Base-by-base conservation (phyloP, 2,113 vertebrate species). In the Eretmochelys imbricata region DNA sequence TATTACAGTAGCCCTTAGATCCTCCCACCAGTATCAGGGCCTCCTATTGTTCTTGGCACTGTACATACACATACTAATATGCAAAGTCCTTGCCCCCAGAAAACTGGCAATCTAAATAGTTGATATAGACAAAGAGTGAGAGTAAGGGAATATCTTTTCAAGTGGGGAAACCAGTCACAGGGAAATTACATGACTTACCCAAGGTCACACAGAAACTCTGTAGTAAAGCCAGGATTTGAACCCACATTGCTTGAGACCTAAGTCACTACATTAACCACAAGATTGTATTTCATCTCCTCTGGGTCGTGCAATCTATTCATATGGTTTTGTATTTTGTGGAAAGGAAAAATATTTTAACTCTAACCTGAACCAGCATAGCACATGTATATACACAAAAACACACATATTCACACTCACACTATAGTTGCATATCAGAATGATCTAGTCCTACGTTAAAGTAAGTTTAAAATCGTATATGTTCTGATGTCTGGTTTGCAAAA, bases 401-500 rank as follows among this genome's bases (percentile, higher is more conserved):
- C n/a, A 10, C 19, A 38, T 35, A 72, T 65, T 65, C 62, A n/a
- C 0, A 0, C 82, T 88, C 90, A 25, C 29, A 2, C 4, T 81
- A 13, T 89, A 83, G 16, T 7, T 87, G 93, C 79, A 8, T 5
- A 69, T 29, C 24, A 92, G n/a, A 88, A 31, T 65, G 42, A 35
- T 49, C 1, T 65, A 82, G 78, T 48, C 91, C 57, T 87, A 55
- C 20, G 55, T 88, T 88, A 51, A 1, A 81, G 57, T 54, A 72
- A 82, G 59, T 90, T 89, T 93, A 88, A 88, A 93, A 86, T 87
- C 6, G 0, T 51, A 0, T 38, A 6, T 90, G 88, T 87, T 84
- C 76, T 85, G 80, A 88, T 93, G 59, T 93, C 92, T 95, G 81
- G 35, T 93, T 97, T 94, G 85, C 81, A 95, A 92, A 89, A 95